phyloP scores from a whole-genome alignment of 1,140 invertebrate genomes.

The Acromyrmex echinatior region DNA sequence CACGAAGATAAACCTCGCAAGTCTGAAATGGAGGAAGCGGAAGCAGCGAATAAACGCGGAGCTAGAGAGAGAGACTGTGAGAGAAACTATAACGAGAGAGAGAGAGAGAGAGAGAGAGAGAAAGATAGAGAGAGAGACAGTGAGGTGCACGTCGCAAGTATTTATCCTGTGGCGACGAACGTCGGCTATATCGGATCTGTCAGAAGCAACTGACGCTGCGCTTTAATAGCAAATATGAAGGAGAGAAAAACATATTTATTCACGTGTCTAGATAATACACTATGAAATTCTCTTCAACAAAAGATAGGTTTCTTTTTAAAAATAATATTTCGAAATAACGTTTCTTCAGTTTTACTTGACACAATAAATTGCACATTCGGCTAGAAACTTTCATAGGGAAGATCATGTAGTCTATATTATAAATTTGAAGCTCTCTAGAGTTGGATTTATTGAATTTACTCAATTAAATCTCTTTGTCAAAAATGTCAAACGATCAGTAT shows the following conservation, averaged over 20 bases:
- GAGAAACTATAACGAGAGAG: constrained; percentile 17
- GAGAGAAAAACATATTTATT: constrained; percentile 47
- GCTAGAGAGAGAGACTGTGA: neutral
- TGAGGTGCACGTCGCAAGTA: constrained; percentile 62
- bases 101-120: neutral
- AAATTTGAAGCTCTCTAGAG: too few relatives aligned
- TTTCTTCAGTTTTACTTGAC: constrained; percentile 19
- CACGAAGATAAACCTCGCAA: constrained; percentile 45
- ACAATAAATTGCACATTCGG: constrained; percentile 1
- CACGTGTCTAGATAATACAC: neutral
- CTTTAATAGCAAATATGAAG: constrained; percentile 33
- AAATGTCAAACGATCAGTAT: too few relatives aligned
- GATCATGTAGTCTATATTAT: neutral
- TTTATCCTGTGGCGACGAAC: constrained; percentile 74
- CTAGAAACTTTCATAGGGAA: neutral
- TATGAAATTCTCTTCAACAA: constrained; percentile 17
- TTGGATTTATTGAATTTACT: too few relatives aligned
- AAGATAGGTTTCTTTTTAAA: constrained; percentile 16
- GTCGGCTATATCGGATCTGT: constrained; percentile 50
- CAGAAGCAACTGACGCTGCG: constrained; percentile 48
- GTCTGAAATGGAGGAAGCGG: constrained; percentile 48
- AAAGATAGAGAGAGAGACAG: constrained; percentile 42
- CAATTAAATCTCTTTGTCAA: too few relatives aligned
- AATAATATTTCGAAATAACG: constrained; percentile 1
- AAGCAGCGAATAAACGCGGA: constrained; percentile 34